Evolutionary conservation across 2,888 invertebrate species (phyloP).

Genomic region (Athetis lepigone): DNA sequence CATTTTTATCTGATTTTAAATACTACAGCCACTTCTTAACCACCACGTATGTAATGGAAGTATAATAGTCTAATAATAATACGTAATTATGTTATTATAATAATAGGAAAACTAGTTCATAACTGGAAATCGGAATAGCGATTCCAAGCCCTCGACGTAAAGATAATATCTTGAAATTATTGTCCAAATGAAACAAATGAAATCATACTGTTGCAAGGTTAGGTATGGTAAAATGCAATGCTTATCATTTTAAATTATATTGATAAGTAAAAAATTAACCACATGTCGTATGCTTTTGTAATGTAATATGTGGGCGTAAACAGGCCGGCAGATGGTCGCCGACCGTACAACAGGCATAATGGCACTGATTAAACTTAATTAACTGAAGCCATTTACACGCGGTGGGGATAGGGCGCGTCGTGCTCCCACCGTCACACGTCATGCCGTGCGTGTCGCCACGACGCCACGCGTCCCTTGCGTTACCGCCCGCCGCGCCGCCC

Average conservation of each 20-base stretch:
- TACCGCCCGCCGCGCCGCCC: conserved; percentile 27
- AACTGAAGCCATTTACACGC: conserved; percentile 89
- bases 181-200: not conserved
- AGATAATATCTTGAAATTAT: conserved; percentile 33
- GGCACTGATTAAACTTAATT: conserved; percentile 90
- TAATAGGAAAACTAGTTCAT: conserved; percentile 38
- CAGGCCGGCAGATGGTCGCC: conserved; percentile 84
- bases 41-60: conserved; percentile 44
- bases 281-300: conserved; percentile 73
- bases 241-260: conserved; percentile 57
- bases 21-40: conserved; percentile 45
- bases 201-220: not conserved
- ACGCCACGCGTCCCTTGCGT: conserved; percentile 38
- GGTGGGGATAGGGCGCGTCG: conserved; percentile 71
- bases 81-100: conserved; percentile 40
- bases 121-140: conserved; percentile 33
- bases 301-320: conserved; percentile 87
- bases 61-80: conserved; percentile 47
- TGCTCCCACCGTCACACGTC: conserved; percentile 61
- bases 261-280: conserved; percentile 61
- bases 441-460: conserved; percentile 54
- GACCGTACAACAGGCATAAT: conserved; percentile 74
- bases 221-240: not conserved
- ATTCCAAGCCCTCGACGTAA: conserved; percentile 1
- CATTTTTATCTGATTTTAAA: conserved; percentile 63